Evolutionary conservation across 1,140 invertebrate species (phyloP), one percentile per base, ranked within the genome.

Genomic region (Armadillidium nasatum): DNA sequence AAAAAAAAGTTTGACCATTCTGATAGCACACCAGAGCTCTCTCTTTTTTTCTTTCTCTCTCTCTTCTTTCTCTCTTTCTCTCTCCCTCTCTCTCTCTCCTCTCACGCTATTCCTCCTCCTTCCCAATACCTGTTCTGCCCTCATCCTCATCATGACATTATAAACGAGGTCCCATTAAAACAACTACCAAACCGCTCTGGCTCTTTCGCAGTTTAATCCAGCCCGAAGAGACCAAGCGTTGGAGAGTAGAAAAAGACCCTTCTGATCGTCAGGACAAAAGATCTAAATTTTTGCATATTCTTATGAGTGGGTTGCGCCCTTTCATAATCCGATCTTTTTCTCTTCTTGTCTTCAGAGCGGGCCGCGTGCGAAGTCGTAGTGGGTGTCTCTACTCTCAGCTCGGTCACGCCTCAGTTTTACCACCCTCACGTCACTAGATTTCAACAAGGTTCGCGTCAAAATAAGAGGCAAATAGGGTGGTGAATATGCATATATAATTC

Each of bases 161-260:
- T 79, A 79, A 79, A 79, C 78, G 78, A 79, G 78, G 54, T 76
- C 78, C 75, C 78, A 79, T 79, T 79, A 76, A 79, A 79, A 79
- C 78, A 79, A 79, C 78, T 79, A 79, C 74, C 77, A 78, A 78
- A 74, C 77, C 77, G 73, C 77, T 75, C 75, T 67, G 78, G 74
- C 74, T 72, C 76, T 74, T 74, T 60, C 50, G 74, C 75, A 69
- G 67, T 74, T 60, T 74, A 74, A 67, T 71, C 74, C 46, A 70
- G 74, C 44, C 74, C 43, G 11, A 60, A 60, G 19, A 33, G 33
- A 33, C 33, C 33, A 33, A 6, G 33, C 6, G 33, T 33, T 33
- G 33, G 6, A 33, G 33, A 33, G 6, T 33, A 33, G 33, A 33
- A 33, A 33, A 33, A 33, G 2, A 33, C 33, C 33, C 33, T 33